Base-by-base conservation (phyloP, 2,797 vertebrate species). In the Amazona finschi region DNA sequence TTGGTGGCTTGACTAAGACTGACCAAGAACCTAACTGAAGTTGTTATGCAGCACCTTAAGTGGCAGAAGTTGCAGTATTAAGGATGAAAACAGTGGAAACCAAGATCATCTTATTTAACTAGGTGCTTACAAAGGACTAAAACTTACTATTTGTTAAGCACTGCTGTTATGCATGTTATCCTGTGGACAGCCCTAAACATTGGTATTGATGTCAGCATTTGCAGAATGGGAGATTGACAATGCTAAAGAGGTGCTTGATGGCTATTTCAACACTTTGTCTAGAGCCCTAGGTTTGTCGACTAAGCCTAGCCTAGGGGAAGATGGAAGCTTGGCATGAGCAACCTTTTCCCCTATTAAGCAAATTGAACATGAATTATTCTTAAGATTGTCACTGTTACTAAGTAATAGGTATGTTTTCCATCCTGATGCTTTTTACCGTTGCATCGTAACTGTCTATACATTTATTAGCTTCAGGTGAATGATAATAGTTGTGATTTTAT, bases 111-210 rank as follows among this genome's bases (percentile, higher is more conserved):
- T 49, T 38, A 61, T 22, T 44, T 31, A 33, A 61, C 18, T 47
- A 94, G 96, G 58, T 96, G 15, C 25, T 53, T 53, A 33, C 95
- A 92, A 90, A 86, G 96, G 92, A 11, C 79, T 96, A 72, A 97
- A 96, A 57, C 72, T 95, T 15, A 94, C 92, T 38, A 83, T 95
- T 71, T 96, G 91, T 57, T 24, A 89, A 97, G 47, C 33, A 22
- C 43, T 80, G 31, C 91, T 80, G 95, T 44, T 88, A 67, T 36
- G 44, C 28, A 3, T 94, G 94, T 19, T 97, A 91, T 55, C 85
- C 92, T 11, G 90, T 6, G 91, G 18, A 94, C 90, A 15, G 94
- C 80, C 3, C 72, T 96, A 64, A 89, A 92, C 24, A 60, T 94
- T 31, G 89, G 90, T 60, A 78, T 15, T 21, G 95, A 93, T 65